These are phyloP conservation scores for Volucella bombylans DNA, from an alignment of 2,888 invertebrate species.

Conservation along the genomic window DNA sequence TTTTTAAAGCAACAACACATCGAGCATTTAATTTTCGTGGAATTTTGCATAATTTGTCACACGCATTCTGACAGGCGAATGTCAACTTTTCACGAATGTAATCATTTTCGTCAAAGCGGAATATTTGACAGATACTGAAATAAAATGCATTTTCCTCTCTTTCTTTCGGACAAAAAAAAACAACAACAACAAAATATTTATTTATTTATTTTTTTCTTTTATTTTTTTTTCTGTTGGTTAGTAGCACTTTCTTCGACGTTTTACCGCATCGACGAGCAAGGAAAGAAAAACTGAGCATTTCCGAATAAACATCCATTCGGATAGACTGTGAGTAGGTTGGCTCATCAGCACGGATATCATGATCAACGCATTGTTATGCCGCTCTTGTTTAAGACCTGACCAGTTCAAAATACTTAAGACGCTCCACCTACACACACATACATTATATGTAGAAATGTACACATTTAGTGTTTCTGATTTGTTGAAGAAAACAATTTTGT, in stretches of 20 bases:
- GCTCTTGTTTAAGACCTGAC: slow-evolving; percentile 45
- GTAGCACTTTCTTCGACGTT: slow-evolving; percentile 42
- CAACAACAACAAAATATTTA: not conserved
- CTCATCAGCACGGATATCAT: slow-evolving; percentile 28
- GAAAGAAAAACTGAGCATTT: slow-evolving; percentile 57
- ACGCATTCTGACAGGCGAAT: slow-evolving; percentile 31
- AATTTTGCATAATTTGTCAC: slow-evolving; percentile 38
- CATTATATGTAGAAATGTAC: slow-evolving; percentile 22
- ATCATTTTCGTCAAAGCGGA: slow-evolving; percentile 23
- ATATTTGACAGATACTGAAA: slow-evolving; percentile 17
- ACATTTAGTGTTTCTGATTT: slow-evolving; percentile 40
- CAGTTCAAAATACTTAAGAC: slow-evolving; percentile 64
- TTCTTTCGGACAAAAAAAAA: slow-evolving; percentile 18
- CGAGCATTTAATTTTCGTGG: slow-evolving; percentile 51
- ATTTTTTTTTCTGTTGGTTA: not conserved
- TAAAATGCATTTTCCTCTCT: slow-evolving; percentile 8
- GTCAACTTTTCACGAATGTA: slow-evolving; percentile 29
- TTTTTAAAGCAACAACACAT: slow-evolving; percentile 41
- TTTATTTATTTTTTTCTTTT: slow-evolving; percentile 14
- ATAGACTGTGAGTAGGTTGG: slow-evolving; percentile 35
- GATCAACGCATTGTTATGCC: slow-evolving; percentile 65
- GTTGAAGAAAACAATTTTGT: slow-evolving; percentile 38
- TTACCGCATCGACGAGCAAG: slow-evolving; percentile 48
- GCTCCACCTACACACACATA: slow-evolving; percentile 24
- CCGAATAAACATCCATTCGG: slow-evolving; percentile 46